Conservation (phyloP, 2,797 vertebrate genomes). For the Bucorvus abyssinicus region DNA sequence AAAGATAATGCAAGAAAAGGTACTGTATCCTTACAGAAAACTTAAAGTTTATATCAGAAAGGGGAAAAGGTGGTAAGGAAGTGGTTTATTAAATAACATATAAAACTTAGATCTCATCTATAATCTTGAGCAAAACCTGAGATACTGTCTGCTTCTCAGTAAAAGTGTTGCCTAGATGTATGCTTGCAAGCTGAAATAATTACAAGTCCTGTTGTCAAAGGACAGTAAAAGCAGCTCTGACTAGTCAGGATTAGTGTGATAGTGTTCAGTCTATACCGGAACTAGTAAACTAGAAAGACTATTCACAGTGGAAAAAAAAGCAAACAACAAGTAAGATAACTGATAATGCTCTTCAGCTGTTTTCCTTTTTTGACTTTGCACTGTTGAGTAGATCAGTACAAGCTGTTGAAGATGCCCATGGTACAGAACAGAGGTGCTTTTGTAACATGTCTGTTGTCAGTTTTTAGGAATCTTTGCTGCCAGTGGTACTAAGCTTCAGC, state of each 20-base stretch:
- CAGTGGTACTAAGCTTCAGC: not conserved
- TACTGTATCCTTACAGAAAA: not conserved
- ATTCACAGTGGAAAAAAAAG: not conserved
- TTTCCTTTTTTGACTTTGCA: not conserved
- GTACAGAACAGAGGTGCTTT: not conserved
- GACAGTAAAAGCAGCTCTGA: not conserved
- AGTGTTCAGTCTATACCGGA: not conserved
- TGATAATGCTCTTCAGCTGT: not conserved
- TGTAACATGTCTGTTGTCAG: not conserved
- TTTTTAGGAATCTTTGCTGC: not conserved
- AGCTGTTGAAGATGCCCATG: not conserved
- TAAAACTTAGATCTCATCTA: not conserved
- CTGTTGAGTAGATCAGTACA: not conserved
- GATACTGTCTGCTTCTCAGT: not conserved
- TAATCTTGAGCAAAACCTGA: not conserved
- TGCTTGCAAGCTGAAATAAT: not conserved
- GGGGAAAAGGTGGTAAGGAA: not conserved
- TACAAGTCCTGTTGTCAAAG: not conserved
- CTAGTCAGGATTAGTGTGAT: not conserved
- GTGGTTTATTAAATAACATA: not conserved
- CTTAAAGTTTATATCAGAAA: not conserved
- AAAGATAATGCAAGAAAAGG: not conserved
- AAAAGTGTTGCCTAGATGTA: not conserved
- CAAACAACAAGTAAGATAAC: not conserved
- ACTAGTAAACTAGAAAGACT: not conserved